Percentiles rank a stretch among this genome's conserved stretches.
Conservation (phyloP, 1,140 invertebrate species). For the Hesperophylax magnus region DNA sequence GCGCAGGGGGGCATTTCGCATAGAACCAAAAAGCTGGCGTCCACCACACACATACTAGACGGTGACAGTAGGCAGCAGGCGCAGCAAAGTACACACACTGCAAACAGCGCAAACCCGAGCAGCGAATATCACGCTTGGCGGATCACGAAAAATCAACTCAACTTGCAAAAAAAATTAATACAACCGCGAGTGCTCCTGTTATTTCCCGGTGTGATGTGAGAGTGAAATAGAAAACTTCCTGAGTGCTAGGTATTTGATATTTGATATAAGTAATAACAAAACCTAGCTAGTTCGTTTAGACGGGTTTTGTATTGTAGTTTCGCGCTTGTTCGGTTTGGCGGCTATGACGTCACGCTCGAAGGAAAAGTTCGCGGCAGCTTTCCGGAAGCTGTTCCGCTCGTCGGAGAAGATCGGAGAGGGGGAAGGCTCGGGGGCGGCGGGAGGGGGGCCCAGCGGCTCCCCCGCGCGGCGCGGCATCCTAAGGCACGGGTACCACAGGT, state of each 20-base stretch:
- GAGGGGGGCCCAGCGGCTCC: constrained; percentile 69
- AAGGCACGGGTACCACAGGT: constrained; percentile 72
- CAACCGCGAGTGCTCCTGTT: background rate
- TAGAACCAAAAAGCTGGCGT: background rate
- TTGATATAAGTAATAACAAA: background rate
- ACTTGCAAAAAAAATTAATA: background rate
- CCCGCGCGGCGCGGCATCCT: constrained; percentile 74
- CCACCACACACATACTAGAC: background rate
- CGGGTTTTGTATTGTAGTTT: background rate
- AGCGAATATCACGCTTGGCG: constrained; percentile 23
- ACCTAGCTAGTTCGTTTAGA: background rate
- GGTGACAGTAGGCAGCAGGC: background rate
- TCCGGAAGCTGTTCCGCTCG: constrained; percentile 82
- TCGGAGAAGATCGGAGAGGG: constrained; percentile 76
- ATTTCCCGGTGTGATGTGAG: constrained; percentile 1
- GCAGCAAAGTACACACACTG: constrained; percentile 1
- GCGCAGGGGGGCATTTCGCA: constrained; percentile 2
- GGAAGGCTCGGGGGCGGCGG: constrained; percentile 70
- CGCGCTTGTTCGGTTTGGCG: constrained; percentile 4
- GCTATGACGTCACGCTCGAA: constrained; percentile 81
- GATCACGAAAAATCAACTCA: background rate
- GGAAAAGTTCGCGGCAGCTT: constrained; percentile 80
- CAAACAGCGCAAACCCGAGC: background rate
- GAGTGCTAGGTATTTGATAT: background rate
- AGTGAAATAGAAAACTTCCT: background rate